A percentile compares a stretch with the other conserved stretches of the same genome.
These are phyloP conservation scores for Centropristis striata DNA, from an alignment of 2,113 vertebrate species.

Conservation along the genomic window DNA sequence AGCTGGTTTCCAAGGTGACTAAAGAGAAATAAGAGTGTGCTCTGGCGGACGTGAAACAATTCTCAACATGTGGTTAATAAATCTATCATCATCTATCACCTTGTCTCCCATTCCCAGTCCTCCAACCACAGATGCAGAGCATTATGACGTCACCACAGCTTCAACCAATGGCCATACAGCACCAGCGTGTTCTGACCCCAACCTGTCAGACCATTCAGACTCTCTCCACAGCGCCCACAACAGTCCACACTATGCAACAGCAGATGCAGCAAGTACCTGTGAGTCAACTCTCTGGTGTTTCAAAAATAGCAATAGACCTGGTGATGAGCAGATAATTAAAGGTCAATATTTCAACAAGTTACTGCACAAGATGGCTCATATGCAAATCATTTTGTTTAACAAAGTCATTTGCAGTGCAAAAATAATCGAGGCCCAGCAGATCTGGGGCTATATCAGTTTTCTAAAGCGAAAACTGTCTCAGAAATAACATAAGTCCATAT, in stretches of 20 bases:
- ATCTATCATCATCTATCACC: neutral
- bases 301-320: neutral
- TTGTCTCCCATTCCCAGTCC: constrained; percentile 83
- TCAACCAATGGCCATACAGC: constrained; percentile 94
- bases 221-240: constrained; percentile 86
- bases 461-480: too few species aligned
- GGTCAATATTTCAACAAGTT: neutral
- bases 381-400: neutral
- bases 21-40: neutral
- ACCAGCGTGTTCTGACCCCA: constrained; percentile 93
- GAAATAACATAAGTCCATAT: too few species aligned
- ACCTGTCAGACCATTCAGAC: constrained; percentile 95
- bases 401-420: neutral
- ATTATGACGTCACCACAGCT: constrained; percentile 94
- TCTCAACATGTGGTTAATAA: neutral
- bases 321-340: neutral
- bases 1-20: constrained; percentile 92
- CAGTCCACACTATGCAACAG: constrained; percentile 92
- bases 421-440: neutral
- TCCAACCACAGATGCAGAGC: constrained; percentile 96
- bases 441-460: too few species aligned
- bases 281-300: constrained; percentile 13
- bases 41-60: neutral
- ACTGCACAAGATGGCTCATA: neutral
- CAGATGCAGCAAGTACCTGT: constrained; percentile 94